Base-by-base conservation (phyloP, 2,888 invertebrate species). In the Therioaphis trifolii region DNA sequence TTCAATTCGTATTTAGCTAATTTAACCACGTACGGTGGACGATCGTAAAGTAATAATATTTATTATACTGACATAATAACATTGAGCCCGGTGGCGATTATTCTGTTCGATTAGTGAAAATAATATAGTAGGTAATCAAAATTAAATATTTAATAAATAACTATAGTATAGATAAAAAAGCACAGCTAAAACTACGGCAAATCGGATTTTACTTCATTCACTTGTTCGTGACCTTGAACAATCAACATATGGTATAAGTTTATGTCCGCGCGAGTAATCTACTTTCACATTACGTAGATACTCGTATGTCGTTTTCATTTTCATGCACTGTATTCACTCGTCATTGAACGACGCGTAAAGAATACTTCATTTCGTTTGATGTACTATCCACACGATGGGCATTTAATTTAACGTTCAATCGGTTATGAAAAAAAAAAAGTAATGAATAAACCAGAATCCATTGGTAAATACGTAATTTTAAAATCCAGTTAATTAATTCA, bases 251-350 rank as follows among this genome's bases (percentile, higher is more conserved):
- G 55, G 55, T 55, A n/a, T 9, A 46, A 69, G 11, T 5, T 24
- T 9, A 27, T 27, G 9, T 5, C 49, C 24, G 43, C 24, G 43
- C 2, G 69, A 69, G 21, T 69, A 43, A 15, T 24, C 27, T 24
- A 71, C 71, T 71, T 71, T 71, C 71, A 46, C 49, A 55, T 55
- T 7, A 55, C 55, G 18, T 55, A 40, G 24, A n/a, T 71, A 49
- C 18, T 27, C 21, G n/a, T n/a, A 27, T 71, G 46, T 71, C 4
- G 21, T 71, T n/a, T n/a, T n/a, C n/a, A n/a, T n/a, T n/a, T 71
- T 46, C 24, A 43, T 69, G 14, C 15, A 15, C 9, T 43, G 15
- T 24, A 43, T 46, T 43, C 24, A 68, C 43, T 21, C 15, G 24
- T 69, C n/a, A 5, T 43, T 15, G 5, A n/a, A 18, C 7, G 12